Evolutionary conservation across 1,140 invertebrate genomes (phyloP), one percentile per base, ranked within the genome.

Genomic region (Drosophila triauraria): DNA sequence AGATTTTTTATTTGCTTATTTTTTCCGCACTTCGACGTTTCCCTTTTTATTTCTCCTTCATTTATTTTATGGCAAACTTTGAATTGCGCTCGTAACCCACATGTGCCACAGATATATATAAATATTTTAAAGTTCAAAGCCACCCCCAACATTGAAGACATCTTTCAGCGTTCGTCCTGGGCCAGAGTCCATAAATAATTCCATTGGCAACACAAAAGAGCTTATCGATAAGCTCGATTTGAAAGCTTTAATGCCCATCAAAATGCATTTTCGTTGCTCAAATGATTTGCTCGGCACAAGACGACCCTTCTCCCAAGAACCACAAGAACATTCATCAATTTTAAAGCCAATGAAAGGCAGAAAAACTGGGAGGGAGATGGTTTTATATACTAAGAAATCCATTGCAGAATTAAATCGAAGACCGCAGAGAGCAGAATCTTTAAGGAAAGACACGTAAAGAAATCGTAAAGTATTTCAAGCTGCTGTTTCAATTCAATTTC

Each of bases 271-370:
- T 74, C 50, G 53, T 47, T 63, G 72, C 60, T 62, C 44, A 62
- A 53, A 65, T 50, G 58, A 51, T 60, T 81, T 63, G 71, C 68
- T 69, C 23, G 58, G 43, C 44, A 57, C 30, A 48, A 23, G 32
- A 9, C 30, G 51, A 51, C 42, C 43, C 44, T 57, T 30, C 38
- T 12, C 20, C 12, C 23, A 61, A 15, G 7, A 54, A 32, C 48
- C 38, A 25, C n/a, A 40, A 56, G 40, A 47, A 77, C 84, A 86
- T 87, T 87, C 67, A 83, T 87, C 79, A 86, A 87, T 87, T 79
- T 76, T 77, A 87, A 86, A 82, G 75, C 70, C 83, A 69, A 32
- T 6, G 8, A 76, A 84, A 68, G 57, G 63, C 40, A 44, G 25
- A 38, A 13, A 70, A 67, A 50, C 57, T 44, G 27, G 7, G 32